Conservation (phyloP, 2,888 invertebrate genomes). For the Pachliopta kotzebuea region DNA sequence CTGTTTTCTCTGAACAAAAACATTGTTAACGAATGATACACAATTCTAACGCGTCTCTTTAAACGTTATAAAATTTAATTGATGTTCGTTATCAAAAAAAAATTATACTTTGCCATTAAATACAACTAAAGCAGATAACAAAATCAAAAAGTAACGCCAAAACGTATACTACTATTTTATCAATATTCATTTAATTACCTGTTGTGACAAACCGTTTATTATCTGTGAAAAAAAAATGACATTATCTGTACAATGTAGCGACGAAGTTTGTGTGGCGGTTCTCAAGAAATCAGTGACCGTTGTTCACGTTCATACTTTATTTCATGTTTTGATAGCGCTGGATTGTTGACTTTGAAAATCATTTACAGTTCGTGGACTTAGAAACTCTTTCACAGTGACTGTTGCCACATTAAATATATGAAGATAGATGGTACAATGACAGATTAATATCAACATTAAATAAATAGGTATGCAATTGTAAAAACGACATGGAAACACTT, state of each 20-base stretch:
- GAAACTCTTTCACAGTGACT: neutral
- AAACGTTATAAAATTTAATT: neutral
- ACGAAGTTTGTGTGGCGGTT: neutral
- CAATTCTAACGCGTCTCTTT: neutral
- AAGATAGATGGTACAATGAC: neutral
- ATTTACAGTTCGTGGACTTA: neutral
- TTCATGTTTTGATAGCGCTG: neutral
- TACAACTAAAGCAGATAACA: too few relatives aligned
- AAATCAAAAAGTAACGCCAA: too few relatives aligned
- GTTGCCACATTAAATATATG: neutral
- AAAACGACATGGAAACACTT: neutral
- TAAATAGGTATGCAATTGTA: neutral
- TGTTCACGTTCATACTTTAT: neutral
- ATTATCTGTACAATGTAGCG: constrained; percentile 1
- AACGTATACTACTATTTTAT: too few relatives aligned
- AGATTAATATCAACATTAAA: neutral
- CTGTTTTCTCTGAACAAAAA: too few relatives aligned
- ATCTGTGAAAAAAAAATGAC: neutral
- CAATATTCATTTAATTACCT: too few relatives aligned
- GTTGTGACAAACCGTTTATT: neutral
- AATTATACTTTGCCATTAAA: neutral
- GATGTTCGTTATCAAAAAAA: neutral
- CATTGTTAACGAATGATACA: too few relatives aligned
- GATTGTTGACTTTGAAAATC: neutral
- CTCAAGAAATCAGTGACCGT: neutral